Conservation (phyloP, 2,797 vertebrate species). For the Bucorvus abyssinicus region DNA sequence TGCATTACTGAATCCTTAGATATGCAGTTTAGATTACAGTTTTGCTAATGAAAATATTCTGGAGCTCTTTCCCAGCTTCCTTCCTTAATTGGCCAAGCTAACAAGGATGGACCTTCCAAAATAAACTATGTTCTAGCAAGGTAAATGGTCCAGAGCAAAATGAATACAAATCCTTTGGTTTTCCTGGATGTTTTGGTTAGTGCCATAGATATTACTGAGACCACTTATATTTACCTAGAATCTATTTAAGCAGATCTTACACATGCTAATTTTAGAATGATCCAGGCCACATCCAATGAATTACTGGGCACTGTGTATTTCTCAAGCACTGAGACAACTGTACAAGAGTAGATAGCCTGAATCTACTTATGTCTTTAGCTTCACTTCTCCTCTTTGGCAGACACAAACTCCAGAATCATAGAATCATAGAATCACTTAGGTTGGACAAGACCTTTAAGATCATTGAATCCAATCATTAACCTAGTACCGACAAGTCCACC, state of each 20-base stretch:
- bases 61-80: neutral
- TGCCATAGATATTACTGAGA: neutral
- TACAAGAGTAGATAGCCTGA: neutral
- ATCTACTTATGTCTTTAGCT: neutral
- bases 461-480: neutral
- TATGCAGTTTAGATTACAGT: neutral
- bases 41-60: neutral
- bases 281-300: neutral
- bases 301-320: neutral
- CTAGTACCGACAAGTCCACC: neutral
- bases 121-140: neutral
- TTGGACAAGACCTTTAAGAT: neutral
- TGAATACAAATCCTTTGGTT: neutral
- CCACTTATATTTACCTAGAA: neutral
- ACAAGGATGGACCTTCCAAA: neutral
- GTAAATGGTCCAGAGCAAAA: neutral
- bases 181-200: neutral
- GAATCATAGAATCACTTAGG: neutral
- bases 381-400: neutral
- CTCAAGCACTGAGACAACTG: neutral
- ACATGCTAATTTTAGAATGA: neutral
- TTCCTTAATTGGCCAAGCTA: neutral
- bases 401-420: neutral
- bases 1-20: neutral
- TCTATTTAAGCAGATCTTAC: neutral